Base-by-base conservation (phyloP, 2,113 vertebrate species). In the Eonycteris spelaea region DNA sequence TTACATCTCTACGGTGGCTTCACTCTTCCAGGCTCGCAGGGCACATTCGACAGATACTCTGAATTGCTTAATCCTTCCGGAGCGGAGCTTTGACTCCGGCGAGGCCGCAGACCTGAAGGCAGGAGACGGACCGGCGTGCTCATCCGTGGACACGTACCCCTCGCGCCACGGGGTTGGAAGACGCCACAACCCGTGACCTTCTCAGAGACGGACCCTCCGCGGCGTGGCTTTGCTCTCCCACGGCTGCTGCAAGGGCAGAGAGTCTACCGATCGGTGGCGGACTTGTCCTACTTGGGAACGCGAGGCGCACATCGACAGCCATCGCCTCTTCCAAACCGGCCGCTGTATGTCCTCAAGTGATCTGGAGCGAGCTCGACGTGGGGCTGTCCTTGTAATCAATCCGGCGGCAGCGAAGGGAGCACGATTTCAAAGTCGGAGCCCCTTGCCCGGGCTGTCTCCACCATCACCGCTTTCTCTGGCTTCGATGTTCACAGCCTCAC, bases 391-490 rank as follows among this genome's bases (percentile, higher is more conserved):
- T 24, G 63, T 35, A 22, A 48, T 57, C 57, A 22, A 48, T 57
- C 57, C n/a, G 45, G n/a, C 15, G 38, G 45, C 71, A 77, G 55
- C 38, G 9, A 67, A 38, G 33, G 38, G 71, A 57, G 35, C 33
- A 71, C 43, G 13, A 5, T 21, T 51, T 11, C 35, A 10, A 21
- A 45, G 38, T 24, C 24, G 18, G 79, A 55, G 18, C 4, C 15
- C 15, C 43, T 38, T 35, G 75, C n/a, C 12, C 1, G 2, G 33
- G 10, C 33, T 6, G n/a, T 35, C 59, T 1, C 43, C 51, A 61
- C 0, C 0, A 21, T 21, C 86, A 3, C 5, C n/a, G 8, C 3
- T 45, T 82, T 43, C 38, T n/a, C 14, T 14, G 12, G 26, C 15
- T 24, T n/a, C 4, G 55, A 6, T 30, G 65, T 80, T 71, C 55